Conservation (phyloP, 1,140 invertebrate species). For the Thaumatotibia leucotreta region DNA sequence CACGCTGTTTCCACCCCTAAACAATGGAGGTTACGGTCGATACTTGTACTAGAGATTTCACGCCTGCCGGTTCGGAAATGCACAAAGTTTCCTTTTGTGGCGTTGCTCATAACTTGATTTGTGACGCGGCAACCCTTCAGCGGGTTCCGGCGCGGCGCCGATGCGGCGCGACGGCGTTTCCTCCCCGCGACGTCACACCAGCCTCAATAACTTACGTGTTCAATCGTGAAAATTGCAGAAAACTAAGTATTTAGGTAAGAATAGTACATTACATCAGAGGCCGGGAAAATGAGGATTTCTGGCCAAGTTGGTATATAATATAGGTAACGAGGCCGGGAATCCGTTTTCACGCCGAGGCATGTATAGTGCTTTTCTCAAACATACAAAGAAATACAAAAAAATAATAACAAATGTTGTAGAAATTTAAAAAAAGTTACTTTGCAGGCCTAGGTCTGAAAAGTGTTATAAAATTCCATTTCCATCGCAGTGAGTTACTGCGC, state of each 20-base stretch:
- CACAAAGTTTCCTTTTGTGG: conserved; percentile 76
- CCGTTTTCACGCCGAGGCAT: no score
- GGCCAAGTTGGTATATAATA: no score
- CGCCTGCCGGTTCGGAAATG: conserved; percentile 66
- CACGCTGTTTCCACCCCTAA: conserved; percentile 21
- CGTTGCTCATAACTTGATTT: conserved; percentile 73
- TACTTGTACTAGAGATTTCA: conserved; percentile 51
- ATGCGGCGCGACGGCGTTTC: conserved; percentile 63
- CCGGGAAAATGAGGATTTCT: no score
- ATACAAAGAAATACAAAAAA: no score
- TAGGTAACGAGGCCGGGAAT: no score
- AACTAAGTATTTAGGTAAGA: neutral
- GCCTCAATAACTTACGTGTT: neutral
- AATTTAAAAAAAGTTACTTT: no score
- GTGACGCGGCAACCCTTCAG: conserved; percentile 72
- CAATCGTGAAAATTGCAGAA: neutral
- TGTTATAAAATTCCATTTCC: no score
- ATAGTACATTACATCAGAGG: no score
- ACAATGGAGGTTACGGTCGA: conserved; percentile 36
- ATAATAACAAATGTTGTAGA: no score
- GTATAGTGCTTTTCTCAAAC: no score
- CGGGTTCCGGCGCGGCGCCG: conserved; percentile 61
- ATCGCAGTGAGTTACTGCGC: no score
- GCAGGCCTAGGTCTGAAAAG: no score
- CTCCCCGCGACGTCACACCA: conserved; percentile 16